These are phyloP conservation scores for Odontocerum albicorne DNA, from an alignment of 2,888 invertebrate species.

Conservation along the genomic window DNA sequence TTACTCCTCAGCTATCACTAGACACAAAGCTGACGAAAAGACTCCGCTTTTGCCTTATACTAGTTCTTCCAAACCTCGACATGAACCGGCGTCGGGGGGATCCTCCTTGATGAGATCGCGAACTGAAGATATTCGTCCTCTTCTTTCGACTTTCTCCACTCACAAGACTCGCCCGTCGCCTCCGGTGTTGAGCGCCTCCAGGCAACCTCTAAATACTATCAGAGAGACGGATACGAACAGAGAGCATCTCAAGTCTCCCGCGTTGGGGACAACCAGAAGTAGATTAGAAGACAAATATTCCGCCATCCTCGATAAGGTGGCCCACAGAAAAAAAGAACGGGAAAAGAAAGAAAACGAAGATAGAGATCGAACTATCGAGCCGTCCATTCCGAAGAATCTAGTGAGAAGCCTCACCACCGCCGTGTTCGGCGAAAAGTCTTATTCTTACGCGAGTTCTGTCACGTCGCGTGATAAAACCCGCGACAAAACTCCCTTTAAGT, in stretches of 20 bases:
- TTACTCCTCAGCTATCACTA: conserved; percentile 49
- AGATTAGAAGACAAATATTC: conserved; percentile 81
- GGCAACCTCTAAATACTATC: conserved; percentile 53
- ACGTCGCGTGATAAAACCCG: conserved; percentile 49
- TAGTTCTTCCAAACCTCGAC: conserved; percentile 9
- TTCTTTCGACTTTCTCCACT: conserved; percentile 13
- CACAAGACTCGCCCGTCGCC: conserved; percentile 14
- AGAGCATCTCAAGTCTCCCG: conserved; percentile 40
- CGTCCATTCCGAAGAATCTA: conserved; percentile 51
- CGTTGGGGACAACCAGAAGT: conserved; percentile 62
- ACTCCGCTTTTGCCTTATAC: conserved; percentile 21
- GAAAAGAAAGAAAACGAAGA: conserved; percentile 47
- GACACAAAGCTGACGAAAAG: conserved; percentile 33
- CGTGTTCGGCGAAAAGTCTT: conserved; percentile 68
- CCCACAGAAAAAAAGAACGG: conserved; percentile 59
- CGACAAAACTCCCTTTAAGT: conserved; percentile 62
- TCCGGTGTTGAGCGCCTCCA: conserved; percentile 43
- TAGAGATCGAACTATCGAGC: conserved; percentile 67
- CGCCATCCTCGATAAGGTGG: conserved; percentile 71
- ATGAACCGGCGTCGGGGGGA: conserved; percentile 40
- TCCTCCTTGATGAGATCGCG: conserved; percentile 40
- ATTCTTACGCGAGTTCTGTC: conserved; percentile 55
- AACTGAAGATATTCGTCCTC: conserved; percentile 37
- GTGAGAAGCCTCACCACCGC: conserved; percentile 75
- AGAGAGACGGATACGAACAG: conserved; percentile 55